Conservation (phyloP, 2,888 invertebrate genomes). For the Melangyna quadrimaculata region DNA sequence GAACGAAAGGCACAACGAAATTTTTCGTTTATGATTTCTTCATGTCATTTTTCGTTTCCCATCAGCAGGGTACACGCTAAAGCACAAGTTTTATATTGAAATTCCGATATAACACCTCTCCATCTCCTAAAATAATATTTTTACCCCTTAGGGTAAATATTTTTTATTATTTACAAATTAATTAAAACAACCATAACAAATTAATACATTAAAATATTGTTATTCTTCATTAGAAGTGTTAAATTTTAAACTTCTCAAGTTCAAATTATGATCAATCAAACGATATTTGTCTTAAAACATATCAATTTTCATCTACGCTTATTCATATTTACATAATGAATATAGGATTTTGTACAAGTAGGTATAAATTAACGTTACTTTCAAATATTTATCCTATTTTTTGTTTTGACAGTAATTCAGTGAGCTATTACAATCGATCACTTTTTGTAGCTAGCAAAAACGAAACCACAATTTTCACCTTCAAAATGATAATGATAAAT, state of each 20-base stretch:
- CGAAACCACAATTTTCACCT: conserved; percentile 6
- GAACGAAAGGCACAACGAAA: too few species aligned
- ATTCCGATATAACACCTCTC: neutral
- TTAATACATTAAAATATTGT: neutral
- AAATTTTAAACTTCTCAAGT: neutral
- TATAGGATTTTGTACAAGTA: too few species aligned
- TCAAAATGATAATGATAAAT: conserved; percentile 2
- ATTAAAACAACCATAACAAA: conserved; percentile 1
- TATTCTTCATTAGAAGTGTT: neutral
- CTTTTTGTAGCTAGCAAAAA: neutral
- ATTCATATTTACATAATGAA: neutral
- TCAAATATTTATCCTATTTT: neutral
- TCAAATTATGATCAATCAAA: conserved; percentile 7
- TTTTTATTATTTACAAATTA: neutral
- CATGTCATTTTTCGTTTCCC: too few species aligned
- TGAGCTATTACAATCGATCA: conserved; percentile 26
- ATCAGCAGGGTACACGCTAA: too few species aligned
- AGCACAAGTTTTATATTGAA: too few species aligned
- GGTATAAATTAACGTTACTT: neutral
- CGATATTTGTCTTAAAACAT: neutral
- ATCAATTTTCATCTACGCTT: neutral
- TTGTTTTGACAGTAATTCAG: neutral
- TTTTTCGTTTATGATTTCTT: too few species aligned
- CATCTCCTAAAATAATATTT: neutral
- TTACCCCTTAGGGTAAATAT: neutral